Base-by-base conservation (phyloP, 2,888 invertebrate species). In the Perdita meconis region DNA sequence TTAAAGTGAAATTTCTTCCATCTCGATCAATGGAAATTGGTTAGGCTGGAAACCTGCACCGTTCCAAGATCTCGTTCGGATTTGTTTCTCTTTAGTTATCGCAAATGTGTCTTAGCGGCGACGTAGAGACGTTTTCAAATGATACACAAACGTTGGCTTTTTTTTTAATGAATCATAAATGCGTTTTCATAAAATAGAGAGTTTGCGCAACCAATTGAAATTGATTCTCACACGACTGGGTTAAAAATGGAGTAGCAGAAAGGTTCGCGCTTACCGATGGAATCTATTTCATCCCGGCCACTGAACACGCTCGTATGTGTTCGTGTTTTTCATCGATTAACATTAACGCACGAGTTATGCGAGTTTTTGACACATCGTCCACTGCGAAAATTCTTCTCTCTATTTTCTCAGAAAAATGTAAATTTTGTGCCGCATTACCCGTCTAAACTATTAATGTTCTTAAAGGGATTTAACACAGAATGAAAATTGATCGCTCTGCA, bases 401-500 rank as follows among this genome's bases (percentile, higher is more conserved):
- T 30, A 3, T 53, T 38, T 12, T 57, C 19, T 26, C 24, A 16
- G 57, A 70, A 63, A 69, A 69, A 68, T 63, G 63, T 53, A 69
- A 69, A 55, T 63, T 69, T 74, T 69, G 51, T 38, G 63, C 40
- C 36, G 44, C 30, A 6, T 44, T 36, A 24, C 24, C 12, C 19
- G 1, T 34, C 30, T 61, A 24, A 71, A 64, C 64, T 65, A 74
- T 53, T 72, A 64, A 72, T 72, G 63, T 61, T 26, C 42, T 30
- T 22, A 19, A 59, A 67, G 44, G 12, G 38, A 30, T 2, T 6
- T 30, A 6, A 30, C 30, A 6, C 3, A 6, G 3, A 30, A 30
- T n/a, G n/a, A n/a, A n/a, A n/a, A n/a, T n/a, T n/a, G n/a, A n/a
- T n/a, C n/a, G n/a, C n/a, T 42, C 0, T n/a, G 1, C 13, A 0